These are phyloP conservation scores for Monochamus saltuarius DNA, from an alignment of 1,140 invertebrate genomes.

Conservation along the genomic window DNA sequence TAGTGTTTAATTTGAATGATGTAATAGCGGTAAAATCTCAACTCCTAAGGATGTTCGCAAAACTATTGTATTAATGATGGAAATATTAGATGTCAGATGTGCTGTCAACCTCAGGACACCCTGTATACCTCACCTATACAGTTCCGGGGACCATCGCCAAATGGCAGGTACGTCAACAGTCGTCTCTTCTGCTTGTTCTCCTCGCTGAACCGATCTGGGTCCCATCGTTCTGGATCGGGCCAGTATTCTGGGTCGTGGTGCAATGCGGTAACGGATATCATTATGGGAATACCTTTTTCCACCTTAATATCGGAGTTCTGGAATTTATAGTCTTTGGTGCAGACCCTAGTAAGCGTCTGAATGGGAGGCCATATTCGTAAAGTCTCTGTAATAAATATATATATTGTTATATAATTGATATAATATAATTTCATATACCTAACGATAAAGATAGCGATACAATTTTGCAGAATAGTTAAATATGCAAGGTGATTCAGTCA, in stretches of 20 bases:
- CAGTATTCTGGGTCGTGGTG: conserved; percentile 53
- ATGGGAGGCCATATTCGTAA: conserved; percentile 65
- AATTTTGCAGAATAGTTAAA: too few relatives aligned
- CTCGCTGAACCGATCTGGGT: conserved; percentile 53
- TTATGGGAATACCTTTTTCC: conserved; percentile 50
- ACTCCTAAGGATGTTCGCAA: background rate
- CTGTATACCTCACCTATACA: conserved; percentile 55
- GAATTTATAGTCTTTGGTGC: conserved; percentile 51
- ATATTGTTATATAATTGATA: too few relatives aligned
- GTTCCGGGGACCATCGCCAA: conserved; percentile 57
- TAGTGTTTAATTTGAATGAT: too few relatives aligned
- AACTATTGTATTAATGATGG: background rate
- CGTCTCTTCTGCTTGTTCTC: conserved; percentile 43
- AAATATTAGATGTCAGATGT: too few relatives aligned
- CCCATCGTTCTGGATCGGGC: conserved; percentile 57
- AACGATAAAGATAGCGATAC: too few relatives aligned
- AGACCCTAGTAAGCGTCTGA: conserved; percentile 57
- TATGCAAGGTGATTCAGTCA: too few relatives aligned
- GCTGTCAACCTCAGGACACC: background rate
- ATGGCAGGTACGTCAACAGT: conserved; percentile 54
- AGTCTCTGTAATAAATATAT: conserved; percentile 46
- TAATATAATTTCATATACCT: too few relatives aligned
- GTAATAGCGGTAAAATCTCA: too few relatives aligned
- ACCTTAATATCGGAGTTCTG: conserved; percentile 48
- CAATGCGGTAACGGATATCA: conserved; percentile 50